Evolutionary conservation across 2,797 vertebrate species (phyloP), one percentile per base, ranked within the genome.

Genomic region (Melanotaenia boesemani): DNA sequence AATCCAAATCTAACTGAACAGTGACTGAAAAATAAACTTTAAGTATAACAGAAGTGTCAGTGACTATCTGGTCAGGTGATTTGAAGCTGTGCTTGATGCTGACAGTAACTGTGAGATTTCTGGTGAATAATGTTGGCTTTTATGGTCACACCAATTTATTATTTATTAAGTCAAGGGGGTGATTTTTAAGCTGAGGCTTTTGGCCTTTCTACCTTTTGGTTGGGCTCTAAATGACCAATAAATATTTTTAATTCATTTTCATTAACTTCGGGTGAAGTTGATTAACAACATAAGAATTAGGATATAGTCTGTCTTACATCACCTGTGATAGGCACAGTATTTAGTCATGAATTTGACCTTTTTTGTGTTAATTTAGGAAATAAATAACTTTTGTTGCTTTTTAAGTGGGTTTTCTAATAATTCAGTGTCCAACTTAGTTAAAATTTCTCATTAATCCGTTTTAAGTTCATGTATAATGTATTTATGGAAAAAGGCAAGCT

Each of bases 301-400:
- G 4, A 71, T 74, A 73, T 75, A 90, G 83, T 74, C 86, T 84
- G 81, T 26, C 37, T 48, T 57, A 30, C 22, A 70, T 63, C 69
- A 77, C 44, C 6, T 59, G 65, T 18, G 22, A 7, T 20, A 15
- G 6, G 57, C 13, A 13, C 12, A 32, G 3, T 36, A 24, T 18
- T 56, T 6, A 18, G 11, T 48, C 20, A 50, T 8, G 46, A 44
- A 44, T 16, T 16, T 15, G 4, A 13, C 41, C 28, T 4, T 41
- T 55, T 56, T 39, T 12, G 13, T 16, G 69, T 36, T 66, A 36
- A 65, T 61, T 41, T 0, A 63, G 36, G 44, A 77, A 76, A 83
- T 72, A 56, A 18, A 73, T 70, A 41, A 2, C 12, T 54, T 59
- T 9, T 62, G 30, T 22, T 39, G 63, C 61, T 80, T 74, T 34